These are phyloP conservation scores for Grammomys dolichurus DNA, from an alignment of 2,113 vertebrate species.

Conservation along the genomic window DNA sequence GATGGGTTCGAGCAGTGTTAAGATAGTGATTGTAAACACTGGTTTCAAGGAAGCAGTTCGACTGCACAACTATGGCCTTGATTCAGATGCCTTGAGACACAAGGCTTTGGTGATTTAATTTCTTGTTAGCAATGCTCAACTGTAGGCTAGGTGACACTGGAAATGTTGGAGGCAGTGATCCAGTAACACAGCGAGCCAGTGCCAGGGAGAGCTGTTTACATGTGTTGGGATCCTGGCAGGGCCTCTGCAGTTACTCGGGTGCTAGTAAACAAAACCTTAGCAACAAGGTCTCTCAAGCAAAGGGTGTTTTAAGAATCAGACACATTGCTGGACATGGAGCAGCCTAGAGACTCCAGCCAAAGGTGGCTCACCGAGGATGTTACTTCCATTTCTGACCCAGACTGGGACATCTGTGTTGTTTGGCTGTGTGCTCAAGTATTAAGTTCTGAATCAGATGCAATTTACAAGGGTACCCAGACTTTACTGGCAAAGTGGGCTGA, in stretches of 20 bases:
- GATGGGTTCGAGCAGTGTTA: neutral
- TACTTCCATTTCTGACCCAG: neutral
- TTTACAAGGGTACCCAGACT: neutral
- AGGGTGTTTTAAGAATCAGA: neutral
- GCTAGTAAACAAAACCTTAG: neutral
- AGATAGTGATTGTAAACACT: neutral
- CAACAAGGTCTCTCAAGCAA: neutral
- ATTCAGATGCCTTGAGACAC: neutral
- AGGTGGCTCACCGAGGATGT: neutral
- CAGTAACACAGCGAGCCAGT: neutral
- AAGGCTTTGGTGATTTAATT: neutral
- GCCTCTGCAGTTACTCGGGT: constrained; percentile 39
- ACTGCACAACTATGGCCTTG: neutral
- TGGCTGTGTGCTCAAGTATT: neutral
- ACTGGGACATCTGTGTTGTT: neutral
- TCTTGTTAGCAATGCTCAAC: neutral
- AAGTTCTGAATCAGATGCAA: neutral
- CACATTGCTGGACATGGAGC: neutral
- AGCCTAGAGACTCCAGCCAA: neutral
- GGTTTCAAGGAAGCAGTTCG: neutral
- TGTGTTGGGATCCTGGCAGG: constrained; percentile 14
- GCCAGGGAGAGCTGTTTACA: constrained; percentile 2
- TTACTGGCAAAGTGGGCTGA: neutral
- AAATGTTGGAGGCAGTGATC: neutral
- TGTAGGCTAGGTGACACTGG: neutral